Evolutionary conservation across 2,888 invertebrate genomes (phyloP).

Genomic region (Omphaloscelis lunosa): DNA sequence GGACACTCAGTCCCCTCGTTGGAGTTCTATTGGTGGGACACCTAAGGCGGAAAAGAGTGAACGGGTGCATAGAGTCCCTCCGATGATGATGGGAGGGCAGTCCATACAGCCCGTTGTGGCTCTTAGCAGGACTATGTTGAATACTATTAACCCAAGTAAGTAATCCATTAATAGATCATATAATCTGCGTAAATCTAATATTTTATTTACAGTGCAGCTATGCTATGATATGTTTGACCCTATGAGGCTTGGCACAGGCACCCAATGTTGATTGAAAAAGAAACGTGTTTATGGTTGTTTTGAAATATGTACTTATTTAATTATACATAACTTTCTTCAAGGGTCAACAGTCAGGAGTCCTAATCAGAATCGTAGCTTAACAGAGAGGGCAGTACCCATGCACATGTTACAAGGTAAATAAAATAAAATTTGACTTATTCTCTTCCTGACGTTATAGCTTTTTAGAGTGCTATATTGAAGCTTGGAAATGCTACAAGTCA

Average conservation of each 20-base stretch:
- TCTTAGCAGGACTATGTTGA: conserved; percentile 79
- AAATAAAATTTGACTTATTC: neutral
- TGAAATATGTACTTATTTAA: neutral
- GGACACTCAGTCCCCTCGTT: conserved; percentile 76
- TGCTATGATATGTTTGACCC: neutral
- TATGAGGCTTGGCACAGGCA: neutral
- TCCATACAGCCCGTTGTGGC: conserved; percentile 86
- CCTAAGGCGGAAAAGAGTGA: conserved; percentile 71
- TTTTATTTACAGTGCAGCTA: neutral
- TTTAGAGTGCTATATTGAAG: neutral
- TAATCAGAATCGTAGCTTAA: conserved; percentile 74
- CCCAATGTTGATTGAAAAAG: neutral
- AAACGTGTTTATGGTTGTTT: neutral
- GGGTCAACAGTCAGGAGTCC: conserved; percentile 73
- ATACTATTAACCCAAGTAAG: conserved; percentile 78
- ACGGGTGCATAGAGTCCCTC: conserved; percentile 83
- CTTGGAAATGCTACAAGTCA: neutral
- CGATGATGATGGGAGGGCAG: conserved; percentile 83
- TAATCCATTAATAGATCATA: neutral
- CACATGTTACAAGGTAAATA: conserved; percentile 84
- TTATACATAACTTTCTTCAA: conserved; percentile 60
- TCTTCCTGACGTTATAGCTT: neutral
- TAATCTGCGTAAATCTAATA: neutral
- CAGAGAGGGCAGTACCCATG: conserved; percentile 82
- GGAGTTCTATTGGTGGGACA: conserved; percentile 81